These are phyloP conservation scores for Lithophane socia DNA, from an alignment of 2,888 invertebrate species.

Conservation along the genomic window DNA sequence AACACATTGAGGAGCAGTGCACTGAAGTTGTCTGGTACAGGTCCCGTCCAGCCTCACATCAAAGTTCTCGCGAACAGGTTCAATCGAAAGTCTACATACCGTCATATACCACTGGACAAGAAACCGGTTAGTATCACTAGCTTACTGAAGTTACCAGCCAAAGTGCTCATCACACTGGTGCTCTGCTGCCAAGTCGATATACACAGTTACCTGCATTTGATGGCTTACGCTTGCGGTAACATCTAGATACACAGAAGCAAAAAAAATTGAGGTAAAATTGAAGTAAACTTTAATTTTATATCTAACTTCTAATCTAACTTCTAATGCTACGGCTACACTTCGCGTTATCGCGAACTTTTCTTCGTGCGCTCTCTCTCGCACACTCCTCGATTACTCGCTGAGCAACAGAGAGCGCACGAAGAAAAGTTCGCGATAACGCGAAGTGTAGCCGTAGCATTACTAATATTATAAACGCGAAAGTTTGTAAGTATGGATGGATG, in stretches of 20 bases:
- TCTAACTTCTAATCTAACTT: no score
- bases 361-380: no score
- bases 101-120: slow-evolving; percentile 66
- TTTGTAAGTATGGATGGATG: no score
- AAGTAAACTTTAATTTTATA: neutral
- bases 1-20: slow-evolving; percentile 41
- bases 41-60: slow-evolving; percentile 20
- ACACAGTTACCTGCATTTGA: neutral
- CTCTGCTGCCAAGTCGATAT: neutral
- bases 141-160: slow-evolving; percentile 1
- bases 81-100: slow-evolving; percentile 68
- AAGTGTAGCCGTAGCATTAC: no score
- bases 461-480: no score
- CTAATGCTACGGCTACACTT: no score
- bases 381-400: no score
- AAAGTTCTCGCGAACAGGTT: slow-evolving; percentile 62
- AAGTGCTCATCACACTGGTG: neutral
- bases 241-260: neutral
- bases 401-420: no score
- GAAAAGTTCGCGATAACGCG: no score
- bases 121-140: slow-evolving; percentile 73
- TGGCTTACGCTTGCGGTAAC: neutral
- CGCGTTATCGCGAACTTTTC: no score
- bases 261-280: neutral
- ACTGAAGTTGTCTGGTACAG: slow-evolving; percentile 5